A percentile compares a stretch with the other conserved stretches of the same genome.
phyloP scores from a whole-genome alignment of 2,113 vertebrate species.

The Antechinus flavipes region DNA sequence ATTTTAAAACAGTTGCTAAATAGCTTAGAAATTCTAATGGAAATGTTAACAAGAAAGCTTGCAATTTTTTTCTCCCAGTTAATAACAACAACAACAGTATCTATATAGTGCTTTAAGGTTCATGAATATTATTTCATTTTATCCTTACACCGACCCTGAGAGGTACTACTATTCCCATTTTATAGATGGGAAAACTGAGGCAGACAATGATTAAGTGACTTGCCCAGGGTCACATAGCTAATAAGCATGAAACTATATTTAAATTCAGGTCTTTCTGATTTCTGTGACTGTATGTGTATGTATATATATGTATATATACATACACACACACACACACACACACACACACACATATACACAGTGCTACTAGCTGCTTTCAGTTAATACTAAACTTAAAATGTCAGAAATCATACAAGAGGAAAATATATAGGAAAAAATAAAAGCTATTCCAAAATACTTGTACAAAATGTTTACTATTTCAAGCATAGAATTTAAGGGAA shows the following conservation, averaged over 20 bases:
- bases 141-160: background rate
- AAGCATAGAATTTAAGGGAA: background rate
- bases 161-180: background rate
- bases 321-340: no score
- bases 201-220: background rate
- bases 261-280: background rate
- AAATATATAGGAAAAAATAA: constrained; percentile 10
- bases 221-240: background rate
- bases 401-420: background rate
- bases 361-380: background rate
- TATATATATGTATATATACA: background rate
- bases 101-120: background rate
- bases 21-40: background rate
- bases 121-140: background rate
- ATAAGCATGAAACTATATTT: background rate
- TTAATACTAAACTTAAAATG: constrained; percentile 39
- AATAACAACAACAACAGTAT: background rate
- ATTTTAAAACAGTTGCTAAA: background rate
- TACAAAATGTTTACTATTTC: constrained; percentile 10
- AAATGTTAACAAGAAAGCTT: background rate
- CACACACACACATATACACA: no score
- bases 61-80: background rate
- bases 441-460: background rate
- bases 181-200: background rate
- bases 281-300: background rate